phyloP scores from a whole-genome alignment of 2,113 vertebrate genomes.

The Epinephelus cyanopodus region DNA sequence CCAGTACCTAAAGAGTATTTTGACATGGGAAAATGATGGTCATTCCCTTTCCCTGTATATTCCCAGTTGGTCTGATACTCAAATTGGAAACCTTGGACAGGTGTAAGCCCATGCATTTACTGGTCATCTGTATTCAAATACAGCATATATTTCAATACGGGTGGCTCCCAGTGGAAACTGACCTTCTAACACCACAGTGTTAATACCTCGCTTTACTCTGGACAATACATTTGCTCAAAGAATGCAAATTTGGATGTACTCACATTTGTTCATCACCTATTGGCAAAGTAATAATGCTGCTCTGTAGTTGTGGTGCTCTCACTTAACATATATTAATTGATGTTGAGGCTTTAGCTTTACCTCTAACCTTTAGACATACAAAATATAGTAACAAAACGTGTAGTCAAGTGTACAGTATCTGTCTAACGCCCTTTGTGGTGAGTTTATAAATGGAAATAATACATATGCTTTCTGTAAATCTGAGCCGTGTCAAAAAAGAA shows the following conservation, averaged over 20 bases:
- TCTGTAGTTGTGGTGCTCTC: neutral
- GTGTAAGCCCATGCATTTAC: neutral
- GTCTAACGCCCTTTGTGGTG: neutral
- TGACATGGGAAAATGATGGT: neutral
- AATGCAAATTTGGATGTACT: slow-evolving; percentile 2
- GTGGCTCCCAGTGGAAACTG: neutral
- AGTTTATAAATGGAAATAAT: neutral
- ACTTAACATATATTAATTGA: neutral
- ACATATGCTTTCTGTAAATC: neutral
- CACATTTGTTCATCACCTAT: neutral
- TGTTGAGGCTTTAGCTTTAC: neutral
- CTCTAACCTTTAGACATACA: neutral
- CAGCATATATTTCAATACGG: slow-evolving; percentile 11
- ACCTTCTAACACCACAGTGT: slow-evolving; percentile 17
- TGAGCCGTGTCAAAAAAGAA: neutral
- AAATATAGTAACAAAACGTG: neutral
- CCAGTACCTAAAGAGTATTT: neutral
- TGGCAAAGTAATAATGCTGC: slow-evolving; percentile 15
- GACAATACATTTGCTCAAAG: neutral
- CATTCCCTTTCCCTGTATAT: neutral
- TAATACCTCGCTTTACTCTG: neutral
- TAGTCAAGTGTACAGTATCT: neutral
- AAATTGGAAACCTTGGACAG: slow-evolving; percentile 3
- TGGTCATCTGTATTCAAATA: slow-evolving; percentile 36
- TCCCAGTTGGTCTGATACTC: neutral